Conservation (phyloP, 2,113 vertebrate species). For the Lepisosteus osseus region DNA sequence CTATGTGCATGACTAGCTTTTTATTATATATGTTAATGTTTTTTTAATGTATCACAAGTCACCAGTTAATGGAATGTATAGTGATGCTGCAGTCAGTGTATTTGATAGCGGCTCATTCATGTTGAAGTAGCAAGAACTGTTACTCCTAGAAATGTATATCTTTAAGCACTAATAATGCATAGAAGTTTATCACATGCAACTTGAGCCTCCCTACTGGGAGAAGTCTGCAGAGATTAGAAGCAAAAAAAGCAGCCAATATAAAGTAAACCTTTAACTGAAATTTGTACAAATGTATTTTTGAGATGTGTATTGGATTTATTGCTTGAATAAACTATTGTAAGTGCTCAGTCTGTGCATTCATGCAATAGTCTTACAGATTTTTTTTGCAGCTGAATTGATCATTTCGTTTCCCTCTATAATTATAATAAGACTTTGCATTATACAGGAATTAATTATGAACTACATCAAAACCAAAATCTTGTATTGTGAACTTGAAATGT, state of each 20-base stretch:
- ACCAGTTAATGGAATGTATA: constrained; percentile 17
- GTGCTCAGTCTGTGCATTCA: neutral
- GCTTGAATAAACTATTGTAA: neutral
- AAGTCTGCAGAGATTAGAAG: neutral
- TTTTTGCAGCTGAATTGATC: neutral
- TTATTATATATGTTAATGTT: neutral
- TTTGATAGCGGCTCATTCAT: constrained; percentile 17
- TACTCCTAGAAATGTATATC: constrained; percentile 3
- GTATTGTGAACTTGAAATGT: neutral
- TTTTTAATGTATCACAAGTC: constrained; percentile 8
- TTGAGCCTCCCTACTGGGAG: neutral
- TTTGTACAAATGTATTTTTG: neutral
- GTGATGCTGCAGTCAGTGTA: constrained; percentile 15
- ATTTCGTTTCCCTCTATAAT: too few species aligned
- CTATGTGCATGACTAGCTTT: constrained; percentile 18
- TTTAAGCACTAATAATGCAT: neutral
- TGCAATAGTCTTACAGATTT: neutral
- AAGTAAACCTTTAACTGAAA: neutral
- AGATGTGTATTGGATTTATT: neutral
- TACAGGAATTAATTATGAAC: neutral
- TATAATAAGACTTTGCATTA: neutral
- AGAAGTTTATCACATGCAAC: neutral
- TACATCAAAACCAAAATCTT: neutral
- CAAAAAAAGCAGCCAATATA: constrained; percentile 1
- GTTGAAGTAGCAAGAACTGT: constrained; percentile 14